Evolutionary conservation across 2,797 vertebrate species (phyloP).

Genomic region (Malurus leucopterus): DNA sequence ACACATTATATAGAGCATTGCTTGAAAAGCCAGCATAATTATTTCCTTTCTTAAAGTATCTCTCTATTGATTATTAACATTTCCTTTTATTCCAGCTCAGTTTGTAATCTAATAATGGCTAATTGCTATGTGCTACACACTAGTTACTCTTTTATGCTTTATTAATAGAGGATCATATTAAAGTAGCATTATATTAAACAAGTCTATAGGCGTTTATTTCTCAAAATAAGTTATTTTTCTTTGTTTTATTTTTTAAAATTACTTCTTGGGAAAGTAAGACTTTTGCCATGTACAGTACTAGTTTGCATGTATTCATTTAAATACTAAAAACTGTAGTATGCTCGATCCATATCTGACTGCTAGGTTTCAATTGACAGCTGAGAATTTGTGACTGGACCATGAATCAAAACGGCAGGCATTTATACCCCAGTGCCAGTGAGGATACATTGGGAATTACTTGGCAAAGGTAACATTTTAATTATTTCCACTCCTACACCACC

Average conservation of each 20-base stretch:
- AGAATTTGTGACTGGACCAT: slow-evolving; percentile 99
- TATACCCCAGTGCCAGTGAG: slow-evolving; percentile 99
- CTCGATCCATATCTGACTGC: slow-evolving; percentile 98
- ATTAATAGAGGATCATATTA: slow-evolving; percentile 68
- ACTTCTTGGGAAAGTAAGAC: slow-evolving; percentile 69
- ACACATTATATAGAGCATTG: slow-evolving; percentile 46
- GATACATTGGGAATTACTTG: slow-evolving; percentile 99
- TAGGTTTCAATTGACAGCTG: slow-evolving; percentile 99
- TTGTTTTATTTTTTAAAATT: slow-evolving; percentile 52
- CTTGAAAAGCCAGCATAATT: slow-evolving; percentile 54
- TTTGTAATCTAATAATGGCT: slow-evolving; percentile 75
- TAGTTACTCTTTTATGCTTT: slow-evolving; percentile 72
- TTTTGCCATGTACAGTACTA: slow-evolving; percentile 75
- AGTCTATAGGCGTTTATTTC: slow-evolving; percentile 65
- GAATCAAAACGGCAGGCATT: slow-evolving; percentile 99
- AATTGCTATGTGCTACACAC: slow-evolving; percentile 73
- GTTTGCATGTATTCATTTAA: slow-evolving; percentile 88
- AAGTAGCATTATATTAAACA: slow-evolving; percentile 59
- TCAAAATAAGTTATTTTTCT: slow-evolving; percentile 63
- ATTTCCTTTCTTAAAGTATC: slow-evolving; percentile 68
- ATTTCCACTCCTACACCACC: slow-evolving; percentile 86
- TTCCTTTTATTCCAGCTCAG: slow-evolving; percentile 76
- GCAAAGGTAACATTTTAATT: slow-evolving; percentile 99
- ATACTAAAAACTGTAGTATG: slow-evolving; percentile 90
- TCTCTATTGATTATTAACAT: slow-evolving; percentile 75